Evolutionary conservation across 35 echinoderm and acorn worm species (phyloP), one percentile per base, ranked within the genome.

Genomic region (Lytechinus pictus): DNA sequence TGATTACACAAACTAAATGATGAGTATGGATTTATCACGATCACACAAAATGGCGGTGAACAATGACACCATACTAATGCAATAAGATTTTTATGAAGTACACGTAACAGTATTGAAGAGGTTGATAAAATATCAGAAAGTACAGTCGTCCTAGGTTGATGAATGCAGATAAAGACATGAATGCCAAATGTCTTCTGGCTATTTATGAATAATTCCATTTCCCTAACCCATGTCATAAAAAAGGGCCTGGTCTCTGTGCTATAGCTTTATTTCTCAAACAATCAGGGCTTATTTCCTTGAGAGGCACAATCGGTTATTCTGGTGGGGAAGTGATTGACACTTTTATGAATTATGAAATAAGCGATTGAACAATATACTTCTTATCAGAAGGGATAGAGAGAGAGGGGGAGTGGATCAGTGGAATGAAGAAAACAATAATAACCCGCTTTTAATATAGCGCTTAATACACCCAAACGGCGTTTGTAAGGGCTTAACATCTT

Each of bases 301-400:
- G 16, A 79, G 9, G 19, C 19, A 79, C 19, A 24, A 79, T 79
- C 66, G 19, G 16, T 79, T 24, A 1, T 79, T 19, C 66, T 24
- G 13, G 9, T 58, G 56, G 9, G 6, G 66, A 79, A 79, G 4
- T 79, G 66, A 79, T 79, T 79, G 66, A 79, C 66, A 79, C 66
- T 79, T 79, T 79, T 79, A 79, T 79, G 66, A 79, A 79, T 79
- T 79, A 79, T 79, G 66, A 79, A 79, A 79, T 79, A 79, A n/a
- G 16, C 19, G 6, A 5, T 79, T 79, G 66, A 16, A n/a, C 66
- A 58, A 58, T 79, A 79, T 79, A 16, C 19, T 16, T 7, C 66
- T 79, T 79, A 79, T n/a, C 19, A 24, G 56, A 58, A 44, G 33
- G 33, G 33, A 44, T 44, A 2, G 33, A 44, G 33, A 44, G 33